phyloP scores from a whole-genome alignment of 2,113 vertebrate species.

The Callithrix jacchus region DNA sequence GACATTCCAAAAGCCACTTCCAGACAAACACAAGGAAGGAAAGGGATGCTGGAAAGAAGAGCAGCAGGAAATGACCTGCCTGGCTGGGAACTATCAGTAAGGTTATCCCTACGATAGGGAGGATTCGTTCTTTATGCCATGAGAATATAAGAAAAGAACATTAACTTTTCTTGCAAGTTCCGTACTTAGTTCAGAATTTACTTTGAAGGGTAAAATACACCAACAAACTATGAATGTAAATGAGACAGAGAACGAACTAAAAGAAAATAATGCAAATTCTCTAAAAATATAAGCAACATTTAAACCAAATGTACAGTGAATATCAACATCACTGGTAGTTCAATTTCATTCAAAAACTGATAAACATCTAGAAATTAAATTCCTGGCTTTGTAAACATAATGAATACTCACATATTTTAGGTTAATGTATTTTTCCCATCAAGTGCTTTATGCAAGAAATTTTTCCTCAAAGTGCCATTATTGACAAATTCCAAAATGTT shows the following conservation, averaged over 20 bases:
- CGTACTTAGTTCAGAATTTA: background rate
- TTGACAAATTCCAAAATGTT: constrained; percentile 16
- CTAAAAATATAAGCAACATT: constrained; percentile 23
- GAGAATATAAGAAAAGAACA: background rate
- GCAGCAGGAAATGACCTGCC: fast-evolving
- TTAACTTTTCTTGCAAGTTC: background rate
- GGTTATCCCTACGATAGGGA: background rate
- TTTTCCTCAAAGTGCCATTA: constrained; percentile 7
- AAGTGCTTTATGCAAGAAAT: background rate
- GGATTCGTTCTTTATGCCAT: background rate
- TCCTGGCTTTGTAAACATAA: background rate
- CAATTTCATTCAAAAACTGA: constrained; percentile 19
- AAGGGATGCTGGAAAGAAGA: background rate
- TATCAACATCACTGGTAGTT: background rate
- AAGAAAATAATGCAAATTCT: background rate
- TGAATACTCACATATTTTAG: constrained; percentile 13
- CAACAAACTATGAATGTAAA: background rate
- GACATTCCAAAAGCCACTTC: background rate
- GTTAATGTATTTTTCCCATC: constrained; percentile 42
- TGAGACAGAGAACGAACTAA: background rate
- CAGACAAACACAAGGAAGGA: background rate
- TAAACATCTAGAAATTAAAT: constrained; percentile 38
- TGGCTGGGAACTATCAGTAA: background rate
- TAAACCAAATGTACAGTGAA: background rate
- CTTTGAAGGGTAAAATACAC: background rate